Evolutionary conservation across 2,888 invertebrate species (phyloP).

Genomic region (Dorcus parallelipipedus): DNA sequence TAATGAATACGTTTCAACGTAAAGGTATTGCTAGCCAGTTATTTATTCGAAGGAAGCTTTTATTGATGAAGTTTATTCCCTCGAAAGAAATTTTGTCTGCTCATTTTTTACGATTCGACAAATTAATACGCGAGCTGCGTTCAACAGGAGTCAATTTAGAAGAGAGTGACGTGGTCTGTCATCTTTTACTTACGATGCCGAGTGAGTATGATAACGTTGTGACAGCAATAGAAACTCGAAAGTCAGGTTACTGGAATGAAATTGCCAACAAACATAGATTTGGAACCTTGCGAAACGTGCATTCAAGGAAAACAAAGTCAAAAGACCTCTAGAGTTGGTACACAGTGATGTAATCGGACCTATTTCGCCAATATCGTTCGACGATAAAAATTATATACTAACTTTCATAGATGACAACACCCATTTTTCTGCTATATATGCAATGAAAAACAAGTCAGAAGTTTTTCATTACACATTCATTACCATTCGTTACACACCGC

Average conservation of each 20-base stretch:
- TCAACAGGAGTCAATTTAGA: conserved; percentile 39
- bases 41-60: not conserved
- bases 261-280: no score
- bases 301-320: not conserved
- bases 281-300: not conserved
- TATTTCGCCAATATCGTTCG: not conserved
- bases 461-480: no score
- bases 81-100: not conserved
- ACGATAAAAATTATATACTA: not conserved
- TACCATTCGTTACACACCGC: conserved; percentile 19
- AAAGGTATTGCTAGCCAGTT: not conserved
- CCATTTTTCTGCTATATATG: no score
- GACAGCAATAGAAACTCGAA: conserved; percentile 24
- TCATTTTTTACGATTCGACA: conserved; percentile 38
- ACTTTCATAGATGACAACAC: not conserved
- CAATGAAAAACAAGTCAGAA: no score
- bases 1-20: not conserved
- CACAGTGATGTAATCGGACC: not conserved
- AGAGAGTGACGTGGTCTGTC: conserved; percentile 37
- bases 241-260: no score
- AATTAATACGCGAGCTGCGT: conserved; percentile 35
- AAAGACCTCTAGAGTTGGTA: not conserved
- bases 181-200: conserved; percentile 28
- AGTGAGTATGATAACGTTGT: conserved; percentile 24
- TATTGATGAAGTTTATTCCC: conserved; percentile 15